These are phyloP conservation scores for Acyrthosiphon pisum DNA, from an alignment of 1,140 invertebrate species.

Conservation along the genomic window DNA sequence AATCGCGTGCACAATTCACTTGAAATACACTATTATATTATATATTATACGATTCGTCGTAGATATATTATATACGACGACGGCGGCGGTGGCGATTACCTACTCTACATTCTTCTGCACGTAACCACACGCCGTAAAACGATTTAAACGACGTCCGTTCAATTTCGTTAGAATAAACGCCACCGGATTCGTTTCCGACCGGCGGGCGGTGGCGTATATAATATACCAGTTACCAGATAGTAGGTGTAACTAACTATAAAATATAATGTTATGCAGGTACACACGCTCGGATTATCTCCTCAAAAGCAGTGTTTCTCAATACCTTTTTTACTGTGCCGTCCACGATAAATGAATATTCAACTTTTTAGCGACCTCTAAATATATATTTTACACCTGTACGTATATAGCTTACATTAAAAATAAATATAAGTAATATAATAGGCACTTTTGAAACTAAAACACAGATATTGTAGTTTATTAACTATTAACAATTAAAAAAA, in stretches of 20 bases:
- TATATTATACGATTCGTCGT: neutral
- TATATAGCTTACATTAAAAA: neutral
- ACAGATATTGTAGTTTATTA: neutral
- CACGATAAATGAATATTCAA: no score
- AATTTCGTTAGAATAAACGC: neutral
- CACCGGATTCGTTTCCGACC: neutral
- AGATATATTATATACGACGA: neutral
- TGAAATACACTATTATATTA: neutral
- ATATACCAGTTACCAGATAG: neutral
- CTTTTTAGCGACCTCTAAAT: no score
- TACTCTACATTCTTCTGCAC: neutral
- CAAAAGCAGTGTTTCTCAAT: no score
- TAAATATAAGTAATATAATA: neutral
- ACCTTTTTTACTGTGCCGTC: no score
- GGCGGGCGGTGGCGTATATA: no score
- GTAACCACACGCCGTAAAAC: neutral
- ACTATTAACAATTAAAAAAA: neutral
- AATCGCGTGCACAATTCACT: neutral
- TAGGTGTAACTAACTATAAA: neutral
- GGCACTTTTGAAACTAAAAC: neutral
- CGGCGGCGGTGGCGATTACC: neutral
- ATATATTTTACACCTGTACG: no score
- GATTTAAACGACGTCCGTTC: constrained; percentile 2
- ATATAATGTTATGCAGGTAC: no score
- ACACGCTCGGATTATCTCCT: no score